Evolutionary conservation across 2,888 invertebrate genomes (phyloP), one percentile per base, ranked within the genome.

Genomic region (Acronicta aceris): DNA sequence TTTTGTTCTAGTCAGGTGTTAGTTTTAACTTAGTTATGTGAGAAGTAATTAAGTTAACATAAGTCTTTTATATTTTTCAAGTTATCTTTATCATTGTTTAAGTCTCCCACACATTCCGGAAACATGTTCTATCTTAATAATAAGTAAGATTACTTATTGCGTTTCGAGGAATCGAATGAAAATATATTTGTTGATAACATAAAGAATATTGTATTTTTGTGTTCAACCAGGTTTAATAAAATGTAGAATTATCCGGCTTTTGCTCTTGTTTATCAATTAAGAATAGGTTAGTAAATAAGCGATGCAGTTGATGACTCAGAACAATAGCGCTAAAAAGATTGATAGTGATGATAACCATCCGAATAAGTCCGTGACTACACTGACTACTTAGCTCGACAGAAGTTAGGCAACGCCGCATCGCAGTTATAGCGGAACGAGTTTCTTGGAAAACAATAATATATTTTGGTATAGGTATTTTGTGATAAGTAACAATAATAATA

Each of bases 301-400:
- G 36, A 38, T 51, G 57, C 61, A 55, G 51, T 42, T 56, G 49
- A 67, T 67, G 68, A 73, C 27, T 55, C 65, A 46, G 56, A 53
- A 70, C 58, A 65, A 71, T 51, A 49, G 46, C 16, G 64, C 64
- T 79, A 75, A 79, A 74, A 73, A 76, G 68, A 77, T 79, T 79
- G 73, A 79, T 77, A 71, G 65, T 73, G 77, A n/a, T n/a, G n/a
- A 78, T 79, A 74, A 66, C 59, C 59, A 65, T 66, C 71, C 54
- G 50, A 77, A 73, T 71, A 73, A 77, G 64, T 71, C 54, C 53
- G 67, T 53, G 55, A 33, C 54, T 48, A 43, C 58, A 38, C 38
- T 38, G 63, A 48, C 45, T 38, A 8, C 38, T n/a, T 12, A 12
- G 52, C 45, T 47, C 51, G 46, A 5, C 15, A 30, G 61, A 27